phyloP scores from a whole-genome alignment of 1,140 invertebrate genomes.

The Schmidtea mediterranea region DNA sequence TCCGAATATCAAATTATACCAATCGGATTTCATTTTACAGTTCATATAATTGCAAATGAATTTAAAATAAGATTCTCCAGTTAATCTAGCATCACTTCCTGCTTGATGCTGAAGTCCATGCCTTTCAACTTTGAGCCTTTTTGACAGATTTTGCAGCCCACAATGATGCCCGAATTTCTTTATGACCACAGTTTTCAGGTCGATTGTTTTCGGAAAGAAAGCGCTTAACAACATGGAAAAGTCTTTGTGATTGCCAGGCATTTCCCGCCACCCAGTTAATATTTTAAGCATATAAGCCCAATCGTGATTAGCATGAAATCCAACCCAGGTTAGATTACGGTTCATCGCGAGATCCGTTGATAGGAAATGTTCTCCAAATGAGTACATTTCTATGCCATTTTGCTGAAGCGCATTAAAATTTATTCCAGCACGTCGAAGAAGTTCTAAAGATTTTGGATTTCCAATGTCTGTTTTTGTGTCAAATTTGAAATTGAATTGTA shows the following conservation, averaged over 20 bases:
- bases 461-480: slow-evolving; percentile 85
- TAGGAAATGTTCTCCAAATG: slow-evolving; percentile 89
- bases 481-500: slow-evolving; percentile 96
- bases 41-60: slow-evolving; percentile 55
- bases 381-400: slow-evolving; percentile 74
- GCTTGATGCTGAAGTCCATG: slow-evolving; percentile 48
- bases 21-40: not conserved
- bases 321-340: slow-evolving; percentile 34
- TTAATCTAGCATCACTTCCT: slow-evolving; percentile 77
- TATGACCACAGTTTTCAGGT: slow-evolving; percentile 2
- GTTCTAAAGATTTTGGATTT: slow-evolving; percentile 83
- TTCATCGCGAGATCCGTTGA: slow-evolving; percentile 76
- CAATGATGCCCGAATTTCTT: not conserved
- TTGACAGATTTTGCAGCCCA: slow-evolving; percentile 5
- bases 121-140: slow-evolving; percentile 1
- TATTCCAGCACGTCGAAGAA: slow-evolving; percentile 75
- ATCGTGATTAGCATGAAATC: not conserved
- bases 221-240: not conserved
- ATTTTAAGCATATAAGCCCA: not conserved
- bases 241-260: not conserved
- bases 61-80: slow-evolving; percentile 92
- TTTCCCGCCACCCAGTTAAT: not conserved
- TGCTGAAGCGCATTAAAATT: slow-evolving; percentile 90
- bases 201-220: slow-evolving; percentile 6
- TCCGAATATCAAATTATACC: too few species aligned